These are phyloP conservation scores for Lamellibrachia satsuma DNA, from an alignment of 2,888 invertebrate species.

Conservation along the genomic window DNA sequence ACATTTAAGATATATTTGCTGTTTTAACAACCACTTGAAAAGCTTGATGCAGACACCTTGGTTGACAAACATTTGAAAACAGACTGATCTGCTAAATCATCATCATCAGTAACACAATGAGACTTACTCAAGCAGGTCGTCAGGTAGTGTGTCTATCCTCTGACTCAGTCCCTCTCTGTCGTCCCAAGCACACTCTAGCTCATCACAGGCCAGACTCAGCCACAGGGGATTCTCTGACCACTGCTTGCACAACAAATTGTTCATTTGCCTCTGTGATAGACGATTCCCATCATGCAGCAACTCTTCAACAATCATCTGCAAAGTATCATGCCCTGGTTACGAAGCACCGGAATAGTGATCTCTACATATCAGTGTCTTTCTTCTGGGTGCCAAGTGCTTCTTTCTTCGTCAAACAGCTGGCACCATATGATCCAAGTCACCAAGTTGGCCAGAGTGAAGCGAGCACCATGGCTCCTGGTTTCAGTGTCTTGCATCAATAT, in stretches of 20 bases:
- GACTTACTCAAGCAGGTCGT: constrained; percentile 41
- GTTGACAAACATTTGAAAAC: no score
- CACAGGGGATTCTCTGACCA: constrained; percentile 47
- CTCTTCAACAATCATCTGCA: constrained; percentile 39
- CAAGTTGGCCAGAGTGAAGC: neutral
- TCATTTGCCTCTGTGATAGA: constrained; percentile 39
- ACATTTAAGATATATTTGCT: no score
- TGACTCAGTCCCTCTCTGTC: constrained; percentile 34
- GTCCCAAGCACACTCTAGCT: constrained; percentile 40
- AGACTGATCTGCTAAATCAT: no score
- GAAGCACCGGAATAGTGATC: neutral
- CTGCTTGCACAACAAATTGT: constrained; percentile 38
- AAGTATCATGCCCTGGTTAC: neutral
- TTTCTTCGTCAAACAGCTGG: neutral
- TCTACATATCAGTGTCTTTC: neutral
- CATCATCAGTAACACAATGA: neutral
- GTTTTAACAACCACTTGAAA: no score
- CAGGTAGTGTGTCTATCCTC: constrained; percentile 39
- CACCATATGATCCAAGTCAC: neutral
- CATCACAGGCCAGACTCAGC: constrained; percentile 46
- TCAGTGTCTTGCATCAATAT: neutral
- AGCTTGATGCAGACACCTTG: no score
- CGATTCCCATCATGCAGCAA: constrained; percentile 29
- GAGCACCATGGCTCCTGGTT: no score
- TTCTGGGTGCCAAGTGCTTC: neutral